Conservation (phyloP, 2,888 invertebrate genomes). For the Drosophila nigritarsus region DNA sequence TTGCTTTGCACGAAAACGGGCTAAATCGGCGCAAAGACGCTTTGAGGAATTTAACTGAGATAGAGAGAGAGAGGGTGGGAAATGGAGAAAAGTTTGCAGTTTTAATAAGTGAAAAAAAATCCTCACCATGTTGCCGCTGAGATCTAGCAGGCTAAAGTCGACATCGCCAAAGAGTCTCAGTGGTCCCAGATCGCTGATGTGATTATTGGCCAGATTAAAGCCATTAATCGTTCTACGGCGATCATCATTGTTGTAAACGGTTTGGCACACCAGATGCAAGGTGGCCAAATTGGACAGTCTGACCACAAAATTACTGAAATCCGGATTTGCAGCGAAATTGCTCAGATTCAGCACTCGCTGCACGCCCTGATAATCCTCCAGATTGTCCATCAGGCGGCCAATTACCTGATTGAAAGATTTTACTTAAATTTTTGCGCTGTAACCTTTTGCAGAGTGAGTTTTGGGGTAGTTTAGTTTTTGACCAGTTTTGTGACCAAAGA, state of each 20-base stretch:
- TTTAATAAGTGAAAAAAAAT: background rate
- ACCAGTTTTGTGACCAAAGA: background rate
- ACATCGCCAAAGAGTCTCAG: constrained; percentile 72
- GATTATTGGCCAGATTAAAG: constrained; percentile 73
- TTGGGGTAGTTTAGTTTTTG: background rate
- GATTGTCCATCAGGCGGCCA: constrained; percentile 49
- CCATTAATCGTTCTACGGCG: constrained; percentile 74
- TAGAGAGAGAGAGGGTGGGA: background rate
- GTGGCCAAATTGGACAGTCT: constrained; percentile 74
- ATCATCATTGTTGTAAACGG: constrained; percentile 77
- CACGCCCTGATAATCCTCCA: constrained; percentile 64
- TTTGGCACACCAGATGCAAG: constrained; percentile 73
- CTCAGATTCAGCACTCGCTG: constrained; percentile 74
- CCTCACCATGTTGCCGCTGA: constrained; percentile 73
- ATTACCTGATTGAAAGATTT: constrained; percentile 3
- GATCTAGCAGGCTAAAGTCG: constrained; percentile 75
- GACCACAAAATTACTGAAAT: constrained; percentile 68
- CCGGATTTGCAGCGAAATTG: constrained; percentile 63
- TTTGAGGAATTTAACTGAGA: constrained; percentile 62
- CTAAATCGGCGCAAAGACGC: constrained; percentile 74
- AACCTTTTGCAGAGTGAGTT: background rate
- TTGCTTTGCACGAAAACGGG: constrained; percentile 71
- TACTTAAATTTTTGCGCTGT: background rate
- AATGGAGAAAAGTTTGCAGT: background rate
- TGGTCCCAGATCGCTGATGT: constrained; percentile 70